phyloP scores from a whole-genome alignment of 2,888 invertebrate genomes.

The Adelphocoris suturalis region DNA sequence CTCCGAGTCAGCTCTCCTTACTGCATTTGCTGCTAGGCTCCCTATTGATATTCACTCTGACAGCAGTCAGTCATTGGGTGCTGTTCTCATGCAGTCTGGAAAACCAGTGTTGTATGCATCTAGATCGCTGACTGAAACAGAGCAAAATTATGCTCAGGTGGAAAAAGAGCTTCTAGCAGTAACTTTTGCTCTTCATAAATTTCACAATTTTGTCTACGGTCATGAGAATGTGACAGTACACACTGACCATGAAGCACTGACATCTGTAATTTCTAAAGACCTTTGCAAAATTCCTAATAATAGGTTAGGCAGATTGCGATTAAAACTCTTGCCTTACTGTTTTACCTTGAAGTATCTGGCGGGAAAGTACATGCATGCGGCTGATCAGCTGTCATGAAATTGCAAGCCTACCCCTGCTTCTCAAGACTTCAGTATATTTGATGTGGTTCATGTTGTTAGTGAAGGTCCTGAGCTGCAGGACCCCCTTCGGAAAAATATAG shows the following conservation, averaged over 20 bases:
- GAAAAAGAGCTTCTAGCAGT: conserved; percentile 57
- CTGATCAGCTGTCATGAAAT: conserved; percentile 25
- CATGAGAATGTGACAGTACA: conserved; percentile 55
- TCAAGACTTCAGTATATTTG: neutral
- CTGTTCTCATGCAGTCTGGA: neutral
- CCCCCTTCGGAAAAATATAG: neutral
- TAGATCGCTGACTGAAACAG: conserved; percentile 19
- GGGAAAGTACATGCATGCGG: neutral
- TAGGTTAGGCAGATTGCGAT: neutral
- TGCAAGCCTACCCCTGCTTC: neutral
- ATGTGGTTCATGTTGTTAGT: neutral
- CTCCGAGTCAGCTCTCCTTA: neutral
- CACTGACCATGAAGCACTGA: conserved; percentile 67
- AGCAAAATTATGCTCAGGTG: conserved; percentile 40
- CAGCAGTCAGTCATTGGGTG: neutral
- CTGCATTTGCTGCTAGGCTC: neutral
- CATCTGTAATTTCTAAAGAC: conserved; percentile 60
- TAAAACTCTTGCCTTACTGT: neutral
- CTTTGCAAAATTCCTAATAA: neutral
- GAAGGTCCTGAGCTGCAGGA: neutral
- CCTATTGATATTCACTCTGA: neutral
- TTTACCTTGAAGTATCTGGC: neutral
- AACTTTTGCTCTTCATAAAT: conserved; percentile 64
- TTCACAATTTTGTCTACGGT: conserved; percentile 68
- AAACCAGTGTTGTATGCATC: neutral